These are phyloP conservation scores for Pseudotriccus pelzelni DNA, from an alignment of 2,797 vertebrate genomes.

Conservation along the genomic window DNA sequence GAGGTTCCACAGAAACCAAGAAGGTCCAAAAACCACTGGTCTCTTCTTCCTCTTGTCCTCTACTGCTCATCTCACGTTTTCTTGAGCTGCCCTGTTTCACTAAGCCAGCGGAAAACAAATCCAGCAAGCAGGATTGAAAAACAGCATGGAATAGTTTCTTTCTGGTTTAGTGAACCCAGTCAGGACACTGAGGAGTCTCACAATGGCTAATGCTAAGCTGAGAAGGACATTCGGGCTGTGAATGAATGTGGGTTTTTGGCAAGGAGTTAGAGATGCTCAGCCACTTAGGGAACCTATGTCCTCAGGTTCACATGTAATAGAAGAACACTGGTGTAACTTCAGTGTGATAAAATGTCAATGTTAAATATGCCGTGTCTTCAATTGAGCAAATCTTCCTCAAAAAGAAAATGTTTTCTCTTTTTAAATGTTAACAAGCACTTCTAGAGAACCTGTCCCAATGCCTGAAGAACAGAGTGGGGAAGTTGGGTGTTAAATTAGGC, in stretches of 20 bases:
- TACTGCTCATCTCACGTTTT: not conserved
- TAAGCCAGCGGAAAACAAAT: not conserved
- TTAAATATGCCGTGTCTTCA: not conserved
- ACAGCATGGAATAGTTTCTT: not conserved
- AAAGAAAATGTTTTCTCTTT: not conserved
- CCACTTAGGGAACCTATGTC: not conserved
- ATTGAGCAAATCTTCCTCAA: not conserved
- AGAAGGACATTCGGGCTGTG: not conserved
- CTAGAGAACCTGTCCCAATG: not conserved
- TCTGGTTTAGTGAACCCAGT: not conserved
- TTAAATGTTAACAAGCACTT: not conserved
- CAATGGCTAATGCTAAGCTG: not conserved
- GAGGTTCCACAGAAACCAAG: not conserved
- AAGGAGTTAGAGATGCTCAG: not conserved
- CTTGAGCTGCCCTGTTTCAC: not conserved
- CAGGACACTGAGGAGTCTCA: not conserved
- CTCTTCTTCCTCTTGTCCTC: not conserved
- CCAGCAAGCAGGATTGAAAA: not conserved
- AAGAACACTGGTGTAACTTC: not conserved
- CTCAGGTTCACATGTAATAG: accelerated
- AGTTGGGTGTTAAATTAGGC: not conserved
- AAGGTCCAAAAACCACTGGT: not conserved
- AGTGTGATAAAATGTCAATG: not conserved
- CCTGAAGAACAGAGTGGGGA: not conserved
- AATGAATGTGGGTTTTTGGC: not conserved